phyloP scores from a whole-genome alignment of 1,140 invertebrate species.

The Choristoneura fumiferana region DNA sequence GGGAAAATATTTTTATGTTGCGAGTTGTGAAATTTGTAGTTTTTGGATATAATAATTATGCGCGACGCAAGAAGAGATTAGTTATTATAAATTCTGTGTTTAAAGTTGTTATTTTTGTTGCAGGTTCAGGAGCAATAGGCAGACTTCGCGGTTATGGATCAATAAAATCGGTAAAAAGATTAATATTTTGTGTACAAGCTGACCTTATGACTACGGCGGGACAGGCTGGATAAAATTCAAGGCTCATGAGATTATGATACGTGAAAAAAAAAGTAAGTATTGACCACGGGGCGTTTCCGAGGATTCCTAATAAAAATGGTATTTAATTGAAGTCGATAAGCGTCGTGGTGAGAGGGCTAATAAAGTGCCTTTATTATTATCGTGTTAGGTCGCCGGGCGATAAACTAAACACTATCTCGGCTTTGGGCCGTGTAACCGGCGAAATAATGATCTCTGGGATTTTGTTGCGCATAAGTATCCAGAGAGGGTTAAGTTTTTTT shows the following conservation, averaged over 20 bases:
- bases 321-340: slow-evolving; percentile 76
- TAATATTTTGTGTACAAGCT: slow-evolving; percentile 20
- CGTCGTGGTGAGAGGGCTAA: slow-evolving; percentile 59
- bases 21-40: slow-evolving; percentile 30
- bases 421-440: slow-evolving; percentile 16
- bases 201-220: slow-evolving; percentile 28
- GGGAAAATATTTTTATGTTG: slow-evolving; percentile 47
- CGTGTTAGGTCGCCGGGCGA: slow-evolving; percentile 53
- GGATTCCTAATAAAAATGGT: slow-evolving; percentile 74
- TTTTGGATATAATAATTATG: too few relatives aligned
- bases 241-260: slow-evolving; percentile 32
- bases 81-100: too few relatives aligned
- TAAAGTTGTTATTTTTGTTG: slow-evolving; percentile 29
- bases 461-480: slow-evolving; percentile 24
- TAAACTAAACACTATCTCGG: slow-evolving; percentile 59
- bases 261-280: slow-evolving; percentile 41
- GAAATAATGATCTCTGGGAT: slow-evolving; percentile 37
- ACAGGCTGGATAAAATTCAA: slow-evolving; percentile 25
- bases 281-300: slow-evolving; percentile 61
- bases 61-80: too few relatives aligned
- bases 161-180: slow-evolving; percentile 36
- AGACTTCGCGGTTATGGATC: slow-evolving; percentile 30
- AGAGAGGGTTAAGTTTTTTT: slow-evolving; percentile 10
- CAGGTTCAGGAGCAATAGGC: slow-evolving; percentile 42
- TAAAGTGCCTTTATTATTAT: slow-evolving; percentile 75